phyloP scores from a whole-genome alignment of 2,888 invertebrate genomes.

The Stenodema calcarata region DNA sequence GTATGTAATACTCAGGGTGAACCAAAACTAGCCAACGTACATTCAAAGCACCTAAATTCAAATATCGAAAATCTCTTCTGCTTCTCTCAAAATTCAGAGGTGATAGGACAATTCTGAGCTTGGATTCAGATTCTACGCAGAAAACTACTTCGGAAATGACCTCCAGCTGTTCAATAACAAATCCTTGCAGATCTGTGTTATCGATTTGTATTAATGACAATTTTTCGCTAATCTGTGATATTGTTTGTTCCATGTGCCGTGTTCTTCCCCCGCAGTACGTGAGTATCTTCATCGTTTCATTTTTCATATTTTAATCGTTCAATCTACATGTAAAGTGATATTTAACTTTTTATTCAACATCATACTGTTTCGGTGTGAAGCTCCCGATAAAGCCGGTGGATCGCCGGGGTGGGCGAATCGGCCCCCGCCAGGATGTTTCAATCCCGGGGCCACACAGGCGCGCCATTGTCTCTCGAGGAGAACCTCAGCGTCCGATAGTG shows the following conservation, averaged over 20 bases:
- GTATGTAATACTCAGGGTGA: no score
- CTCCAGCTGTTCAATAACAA: no score
- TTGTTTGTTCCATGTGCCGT: slow-evolving; percentile 48
- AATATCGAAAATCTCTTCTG: no score
- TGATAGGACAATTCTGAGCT: no score
- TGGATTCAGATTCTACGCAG: no score
- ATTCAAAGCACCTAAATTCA: no score
- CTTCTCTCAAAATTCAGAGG: no score
- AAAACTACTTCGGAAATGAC: no score
- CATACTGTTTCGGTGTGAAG: not conserved
- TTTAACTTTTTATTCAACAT: not conserved
- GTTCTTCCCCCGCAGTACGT: slow-evolving; percentile 46
- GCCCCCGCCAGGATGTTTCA: slow-evolving; percentile 14
- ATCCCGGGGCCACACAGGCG: slow-evolving; percentile 35
- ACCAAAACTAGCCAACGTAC: no score
- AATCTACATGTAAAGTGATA: not conserved
- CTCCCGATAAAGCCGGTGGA: not conserved
- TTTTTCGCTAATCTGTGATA: not conserved
- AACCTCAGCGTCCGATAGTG: not conserved
- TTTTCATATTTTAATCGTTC: not conserved
- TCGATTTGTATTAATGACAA: not conserved
- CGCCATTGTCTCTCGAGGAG: slow-evolving; percentile 28
- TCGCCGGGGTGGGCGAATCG: slow-evolving; percentile 3
- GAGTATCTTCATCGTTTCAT: slow-evolving; percentile 6
- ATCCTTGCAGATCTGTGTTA: not conserved